Conservation (phyloP, 1,140 invertebrate genomes). For the Philaenus spumarius region DNA sequence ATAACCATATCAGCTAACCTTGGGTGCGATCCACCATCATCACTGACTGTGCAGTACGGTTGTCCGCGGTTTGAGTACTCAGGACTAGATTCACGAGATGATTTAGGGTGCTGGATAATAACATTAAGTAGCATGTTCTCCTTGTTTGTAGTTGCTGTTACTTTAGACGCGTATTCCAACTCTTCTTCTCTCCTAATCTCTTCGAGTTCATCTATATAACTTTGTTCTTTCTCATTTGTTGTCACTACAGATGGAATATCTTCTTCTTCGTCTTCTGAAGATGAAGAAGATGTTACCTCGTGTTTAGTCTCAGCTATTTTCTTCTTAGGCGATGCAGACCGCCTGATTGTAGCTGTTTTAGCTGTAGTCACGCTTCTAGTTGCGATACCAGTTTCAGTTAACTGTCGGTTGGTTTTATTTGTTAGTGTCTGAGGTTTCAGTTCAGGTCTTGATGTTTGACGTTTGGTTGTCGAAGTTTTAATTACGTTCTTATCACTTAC, state of each 20-base stretch:
- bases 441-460: slow-evolving; percentile 14
- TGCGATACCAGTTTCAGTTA: slow-evolving; percentile 8
- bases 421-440: not conserved
- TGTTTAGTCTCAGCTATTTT: slow-evolving; percentile 6
- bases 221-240: slow-evolving; percentile 1
- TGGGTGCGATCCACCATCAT: slow-evolving; percentile 47
- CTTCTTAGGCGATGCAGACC: slow-evolving; percentile 3
- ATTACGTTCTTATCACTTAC: slow-evolving; percentile 15
- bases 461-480: not conserved
- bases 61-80: slow-evolving; percentile 14
- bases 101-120: slow-evolving; percentile 57
- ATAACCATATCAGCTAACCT: slow-evolving; percentile 60
- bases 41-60: slow-evolving; percentile 38
- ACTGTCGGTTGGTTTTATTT: slow-evolving; percentile 1
- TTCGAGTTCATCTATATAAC: slow-evolving; percentile 24
- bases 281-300: slow-evolving; percentile 11
- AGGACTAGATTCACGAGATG: slow-evolving; percentile 61
- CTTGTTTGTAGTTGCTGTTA: slow-evolving; percentile 32
- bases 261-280: slow-evolving; percentile 25
- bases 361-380: slow-evolving; percentile 13
- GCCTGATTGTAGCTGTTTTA: slow-evolving; percentile 11
- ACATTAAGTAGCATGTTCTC: slow-evolving; percentile 44
- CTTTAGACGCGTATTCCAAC: slow-evolving; percentile 23
- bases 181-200: slow-evolving; percentile 24
- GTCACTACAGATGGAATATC: not conserved